Base-by-base conservation (phyloP, 2,797 vertebrate species). In the Halcyon chelicuti region DNA sequence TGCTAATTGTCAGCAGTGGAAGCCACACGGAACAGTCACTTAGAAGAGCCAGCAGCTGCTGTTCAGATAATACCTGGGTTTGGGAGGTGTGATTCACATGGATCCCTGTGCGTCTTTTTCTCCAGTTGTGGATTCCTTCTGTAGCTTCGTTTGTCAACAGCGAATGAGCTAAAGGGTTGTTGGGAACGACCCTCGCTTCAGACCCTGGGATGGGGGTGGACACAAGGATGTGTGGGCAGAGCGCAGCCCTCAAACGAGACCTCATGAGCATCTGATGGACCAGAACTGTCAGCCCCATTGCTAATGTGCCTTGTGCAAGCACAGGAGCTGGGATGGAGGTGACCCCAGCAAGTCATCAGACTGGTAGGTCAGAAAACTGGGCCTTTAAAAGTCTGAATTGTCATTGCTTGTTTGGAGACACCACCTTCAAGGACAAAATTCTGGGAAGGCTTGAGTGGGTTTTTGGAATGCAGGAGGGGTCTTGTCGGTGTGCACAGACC, bases 231-330 rank as follows among this genome's bases (percentile, higher is more conserved):
- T 62, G 25, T 28, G 70, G 37, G 55, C 18, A 73, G 60, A 61
- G 19, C 29, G 6, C 17, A 42, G 71, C 16, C 47, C 16, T 5
- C 42, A 55, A 10, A 7, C 2, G 5, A 76, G 68, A 37, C 12
- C 20, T 90, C 1, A 0, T 4, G 60, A 46, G 47, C 58, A 29
- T 11, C 37, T 31, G 67, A 13, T 2, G 15, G 68, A 21, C 3
- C 44, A 17, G 52, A 77, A 37, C 4, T 8, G 47, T 47, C 49
- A 60, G 14, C 35, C n/a, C 33, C 1, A 0, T 4, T 58, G 60
- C 47, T 60, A 6, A 7, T 19, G 57, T 39, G n/a, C 49, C 40
- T 75, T 25, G 54, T 46, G 78, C 46, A 47, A 40, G 37, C 33
- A 39, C 31, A 2, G 17, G 14, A 47, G 28, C 62, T 75, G 20